Conservation (phyloP, 2,888 invertebrate genomes). For the Bimastos eiseni region DNA sequence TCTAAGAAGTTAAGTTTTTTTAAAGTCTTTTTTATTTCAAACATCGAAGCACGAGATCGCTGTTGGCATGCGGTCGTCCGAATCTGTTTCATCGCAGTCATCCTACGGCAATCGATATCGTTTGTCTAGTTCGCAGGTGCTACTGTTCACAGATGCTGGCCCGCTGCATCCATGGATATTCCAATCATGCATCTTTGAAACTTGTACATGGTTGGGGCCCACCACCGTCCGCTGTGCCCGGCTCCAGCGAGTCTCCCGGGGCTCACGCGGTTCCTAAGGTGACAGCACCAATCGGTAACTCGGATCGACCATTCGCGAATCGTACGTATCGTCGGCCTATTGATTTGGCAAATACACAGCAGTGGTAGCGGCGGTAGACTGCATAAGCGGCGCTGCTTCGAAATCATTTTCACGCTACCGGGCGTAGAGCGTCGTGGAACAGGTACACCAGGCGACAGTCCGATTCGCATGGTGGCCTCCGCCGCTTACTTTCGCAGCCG, state of each 20-base stretch:
- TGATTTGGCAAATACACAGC: constrained; percentile 4
- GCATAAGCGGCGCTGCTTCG: neutral
- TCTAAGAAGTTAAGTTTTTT: too few species aligned
- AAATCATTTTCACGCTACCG: constrained; percentile 3
- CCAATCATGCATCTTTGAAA: neutral
- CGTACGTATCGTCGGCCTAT: neutral
- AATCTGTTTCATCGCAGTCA: neutral
- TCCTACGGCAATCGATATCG: neutral
- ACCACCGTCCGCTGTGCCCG: neutral
- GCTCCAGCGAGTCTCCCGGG: neutral
- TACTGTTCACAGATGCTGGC: neutral
- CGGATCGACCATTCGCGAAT: neutral
- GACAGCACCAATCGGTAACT: neutral
- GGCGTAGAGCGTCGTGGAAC: neutral
- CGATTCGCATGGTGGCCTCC: constrained; percentile 13
- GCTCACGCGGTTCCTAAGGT: neutral
- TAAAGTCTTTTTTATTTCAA: too few species aligned
- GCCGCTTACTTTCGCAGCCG: neutral
- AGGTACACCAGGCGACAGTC: neutral
- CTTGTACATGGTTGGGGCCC: neutral
- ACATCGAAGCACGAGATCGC: too few species aligned
- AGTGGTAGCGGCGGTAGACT: neutral
- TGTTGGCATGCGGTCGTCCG: neutral
- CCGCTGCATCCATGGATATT: neutral
- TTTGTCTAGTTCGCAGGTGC: neutral